A percentile compares a stretch with the other conserved stretches of the same genome.
Evolutionary conservation across 2,797 vertebrate genomes (phyloP).

Genomic region (Lagorchestes hirsutus): DNA sequence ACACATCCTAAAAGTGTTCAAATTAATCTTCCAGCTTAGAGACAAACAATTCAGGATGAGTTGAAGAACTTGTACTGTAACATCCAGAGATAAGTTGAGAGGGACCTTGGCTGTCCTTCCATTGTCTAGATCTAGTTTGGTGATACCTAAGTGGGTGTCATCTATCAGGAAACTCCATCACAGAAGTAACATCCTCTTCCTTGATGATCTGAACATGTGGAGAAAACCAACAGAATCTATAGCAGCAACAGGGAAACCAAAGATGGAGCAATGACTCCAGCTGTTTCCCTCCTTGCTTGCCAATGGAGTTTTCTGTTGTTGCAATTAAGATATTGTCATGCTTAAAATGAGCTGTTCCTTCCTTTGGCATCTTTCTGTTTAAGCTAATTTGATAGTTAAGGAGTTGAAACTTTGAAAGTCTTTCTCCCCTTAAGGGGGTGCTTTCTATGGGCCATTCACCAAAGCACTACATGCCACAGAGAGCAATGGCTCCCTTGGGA

Average conservation of each 20-base stretch:
- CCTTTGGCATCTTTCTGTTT: background rate
- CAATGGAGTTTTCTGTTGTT: background rate
- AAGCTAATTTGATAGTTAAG: background rate
- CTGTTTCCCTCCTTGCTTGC: background rate
- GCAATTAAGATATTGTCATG: background rate
- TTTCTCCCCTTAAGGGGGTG: background rate
- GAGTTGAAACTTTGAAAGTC: conserved; percentile 10
- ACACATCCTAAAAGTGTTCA: background rate
- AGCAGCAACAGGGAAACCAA: rapidly evolving
- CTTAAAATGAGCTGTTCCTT: background rate
- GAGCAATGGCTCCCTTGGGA: background rate
- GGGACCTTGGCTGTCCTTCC: background rate
- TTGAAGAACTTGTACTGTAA: background rate
- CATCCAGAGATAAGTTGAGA: background rate
- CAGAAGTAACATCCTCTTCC: background rate
- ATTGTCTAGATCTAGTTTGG: background rate
- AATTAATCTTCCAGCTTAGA: background rate
- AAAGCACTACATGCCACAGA: background rate
- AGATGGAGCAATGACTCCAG: background rate
- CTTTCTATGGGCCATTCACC: background rate
- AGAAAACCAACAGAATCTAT: background rate
- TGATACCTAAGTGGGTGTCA: background rate
- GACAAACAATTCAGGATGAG: background rate
- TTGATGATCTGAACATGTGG: background rate
- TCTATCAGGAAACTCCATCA: background rate